A percentile compares a stretch with the other conserved stretches of the same genome.
phyloP scores from a whole-genome alignment of 2,113 vertebrate species.

The Albula glossodonta region DNA sequence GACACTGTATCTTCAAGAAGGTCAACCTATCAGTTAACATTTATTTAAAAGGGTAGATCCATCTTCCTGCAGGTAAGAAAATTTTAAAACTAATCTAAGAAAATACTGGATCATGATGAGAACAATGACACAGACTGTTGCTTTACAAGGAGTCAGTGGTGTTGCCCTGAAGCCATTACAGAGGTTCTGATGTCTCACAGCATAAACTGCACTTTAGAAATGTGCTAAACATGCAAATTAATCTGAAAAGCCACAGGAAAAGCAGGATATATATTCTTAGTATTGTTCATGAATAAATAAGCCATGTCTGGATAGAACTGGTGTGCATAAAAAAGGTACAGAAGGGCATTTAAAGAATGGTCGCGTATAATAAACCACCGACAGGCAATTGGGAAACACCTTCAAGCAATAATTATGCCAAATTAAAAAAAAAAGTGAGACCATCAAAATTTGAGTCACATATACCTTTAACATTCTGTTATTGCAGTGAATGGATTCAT shows the following conservation, averaged over 20 bases:
- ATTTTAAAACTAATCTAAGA: too few species aligned
- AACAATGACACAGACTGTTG: too few species aligned
- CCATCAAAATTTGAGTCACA: not conserved
- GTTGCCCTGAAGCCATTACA: not conserved
- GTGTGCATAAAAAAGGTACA: too few species aligned
- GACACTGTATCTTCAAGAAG: too few species aligned
- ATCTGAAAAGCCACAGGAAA: not conserved
- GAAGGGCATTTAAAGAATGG: too few species aligned
- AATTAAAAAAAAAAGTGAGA: not conserved
- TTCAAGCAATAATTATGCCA: not conserved
- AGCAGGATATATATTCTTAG: not conserved
- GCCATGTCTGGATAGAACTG: too few species aligned
- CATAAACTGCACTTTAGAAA: conserved; percentile 7
- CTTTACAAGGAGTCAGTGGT: not conserved
- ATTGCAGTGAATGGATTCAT: not conserved
- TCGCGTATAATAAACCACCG: too few species aligned
- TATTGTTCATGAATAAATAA: not conserved
- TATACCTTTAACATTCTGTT: not conserved
- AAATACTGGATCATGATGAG: too few species aligned
- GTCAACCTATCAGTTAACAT: too few species aligned
- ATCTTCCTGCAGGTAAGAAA: too few species aligned
- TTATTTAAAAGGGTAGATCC: too few species aligned
- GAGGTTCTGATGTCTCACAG: not conserved
- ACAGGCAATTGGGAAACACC: too few species aligned
- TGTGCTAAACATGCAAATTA: conserved; percentile 12